phyloP scores from a whole-genome alignment of 2,888 invertebrate genomes.

The Bibio marci region DNA sequence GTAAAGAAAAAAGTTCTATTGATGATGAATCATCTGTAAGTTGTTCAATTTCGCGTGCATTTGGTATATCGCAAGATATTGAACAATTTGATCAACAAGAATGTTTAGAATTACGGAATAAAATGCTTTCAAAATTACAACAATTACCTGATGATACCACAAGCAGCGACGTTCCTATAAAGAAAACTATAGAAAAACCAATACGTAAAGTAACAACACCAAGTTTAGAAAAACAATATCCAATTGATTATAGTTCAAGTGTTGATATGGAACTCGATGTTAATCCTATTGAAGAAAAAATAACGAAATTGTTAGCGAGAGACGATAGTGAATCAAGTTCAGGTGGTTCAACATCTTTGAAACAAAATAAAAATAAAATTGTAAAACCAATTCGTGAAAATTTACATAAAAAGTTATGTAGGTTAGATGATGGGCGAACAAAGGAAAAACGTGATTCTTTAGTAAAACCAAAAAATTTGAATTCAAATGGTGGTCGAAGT shows the following conservation, averaged over 20 bases:
- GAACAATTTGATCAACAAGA: slow-evolving; percentile 43
- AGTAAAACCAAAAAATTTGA: neutral
- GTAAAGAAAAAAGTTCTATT: slow-evolving; percentile 43
- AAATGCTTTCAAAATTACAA: slow-evolving; percentile 38
- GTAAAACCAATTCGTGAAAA: slow-evolving; percentile 23
- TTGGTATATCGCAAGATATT: slow-evolving; percentile 60
- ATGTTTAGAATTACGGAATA: slow-evolving; percentile 38
- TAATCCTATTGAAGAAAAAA: slow-evolving; percentile 30
- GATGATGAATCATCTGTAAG: slow-evolving; percentile 59
- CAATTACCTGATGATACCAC: slow-evolving; percentile 27
- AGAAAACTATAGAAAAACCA: slow-evolving; percentile 31
- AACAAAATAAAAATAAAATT: slow-evolving; percentile 29
- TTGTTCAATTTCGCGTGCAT: slow-evolving; percentile 61
- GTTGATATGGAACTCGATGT: slow-evolving; percentile 33
- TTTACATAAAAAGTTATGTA: slow-evolving; percentile 29
- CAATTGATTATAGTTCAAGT: slow-evolving; percentile 42
- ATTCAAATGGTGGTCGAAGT: slow-evolving; percentile 20
- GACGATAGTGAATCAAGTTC: slow-evolving; percentile 44
- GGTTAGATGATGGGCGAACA: slow-evolving; percentile 32
- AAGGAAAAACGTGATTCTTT: slow-evolving; percentile 29
- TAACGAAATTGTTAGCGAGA: slow-evolving; percentile 22
- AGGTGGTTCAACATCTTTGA: slow-evolving; percentile 35
- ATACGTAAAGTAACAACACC: slow-evolving; percentile 38
- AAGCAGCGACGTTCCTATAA: slow-evolving; percentile 19
- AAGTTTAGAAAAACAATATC: slow-evolving; percentile 44